Evolutionary conservation across 1,140 invertebrate genomes (phyloP), one percentile per base, ranked within the genome.

Genomic region (Thalassaphorura encarpata): DNA sequence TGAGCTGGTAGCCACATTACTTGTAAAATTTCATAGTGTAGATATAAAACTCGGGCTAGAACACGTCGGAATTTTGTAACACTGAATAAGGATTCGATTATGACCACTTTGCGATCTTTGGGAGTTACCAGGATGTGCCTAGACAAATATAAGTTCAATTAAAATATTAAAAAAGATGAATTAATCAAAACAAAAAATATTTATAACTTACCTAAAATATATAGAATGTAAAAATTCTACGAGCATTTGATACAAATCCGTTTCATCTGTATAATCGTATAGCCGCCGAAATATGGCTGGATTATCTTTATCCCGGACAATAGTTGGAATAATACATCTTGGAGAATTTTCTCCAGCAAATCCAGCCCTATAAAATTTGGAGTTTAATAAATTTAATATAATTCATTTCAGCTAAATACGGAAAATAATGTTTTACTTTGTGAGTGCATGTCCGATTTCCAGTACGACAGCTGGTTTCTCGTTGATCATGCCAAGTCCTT

Each of bases 361-460:
- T 42, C 93, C 93, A 75, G 89, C 87, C 71, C 91, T 96, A 16
- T 11, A 36, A 3, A 21, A 50, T 46, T 18, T 28, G 27, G 18
- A 33, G 21, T 52, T 27, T 29, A 28, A 46, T 15, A 51, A n/a
- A n/a, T n/a, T 55, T 36, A 51, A 39, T 21, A 51, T 16, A 6
- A 18, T 15, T 16, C 42, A 45, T 16, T 6, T 45, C 21, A 16
- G 29, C 23, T 39, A 39, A 42, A 15, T 46, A 39, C 15, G n/a
- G 27, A 39, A 42, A 31, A 49, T 41, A 58, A 31, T 23, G 18
- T 72, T 73, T 77, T 76, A 95, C 89, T 96, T 97, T 2, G 93
- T 96, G 67, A 92, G 97, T 28, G 87, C 87, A 39, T 78, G 76
- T 36, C 94, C 93, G 58, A 97, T 84, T 70, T 97, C 92, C 54